Base-by-base conservation (phyloP, 2,113 vertebrate species). In the Corvus hawaiiensis region DNA sequence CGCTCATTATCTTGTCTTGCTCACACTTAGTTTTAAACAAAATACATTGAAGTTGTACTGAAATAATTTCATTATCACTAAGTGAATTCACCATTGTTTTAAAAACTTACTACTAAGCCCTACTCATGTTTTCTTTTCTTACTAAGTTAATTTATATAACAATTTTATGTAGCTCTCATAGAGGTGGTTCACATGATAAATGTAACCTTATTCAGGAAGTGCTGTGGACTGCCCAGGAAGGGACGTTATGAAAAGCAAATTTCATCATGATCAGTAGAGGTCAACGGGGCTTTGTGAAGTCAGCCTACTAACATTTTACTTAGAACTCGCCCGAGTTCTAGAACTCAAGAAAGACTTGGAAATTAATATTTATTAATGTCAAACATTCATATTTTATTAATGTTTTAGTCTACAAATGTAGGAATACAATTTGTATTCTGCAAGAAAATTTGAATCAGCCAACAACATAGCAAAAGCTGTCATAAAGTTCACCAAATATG, bases 361-460 rank as follows among this genome's bases (percentile, higher is more conserved):
- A 91, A 87, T 91, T 89, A 91, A 80, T 94, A 90, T 91, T 96
- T 94, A 94, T 91, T 97, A 51, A 66, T 77, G 78, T 83, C 81
- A 91, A 78, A 73, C 58, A 69, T 95, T 62, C 69, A 66, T 87
- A 82, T 91, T 95, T 95, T 91, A 87, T 91, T 96, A 51, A 87
- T 87, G 43, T 46, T 85, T 85, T 87, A 85, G 83, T 83, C 81
- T 79, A 30, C 18, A 83, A 81, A 84, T 82, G 69, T 91, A 68
- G 62, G 37, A 76, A 76, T 86, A 35, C 14, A 35, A 80, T 87
- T 96, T 84, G 52, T 95, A 93, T 93, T 96, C 91, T 95, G 78
- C n/a, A 87, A 83, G 67, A 69, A 84, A 76, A 76, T 91, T 82
- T 89, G 62, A 91, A 83, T 91, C 49, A 55, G 37, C 62, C 74